Conservation (phyloP, 2,797 vertebrate genomes). For the Sciurus vulgaris region DNA sequence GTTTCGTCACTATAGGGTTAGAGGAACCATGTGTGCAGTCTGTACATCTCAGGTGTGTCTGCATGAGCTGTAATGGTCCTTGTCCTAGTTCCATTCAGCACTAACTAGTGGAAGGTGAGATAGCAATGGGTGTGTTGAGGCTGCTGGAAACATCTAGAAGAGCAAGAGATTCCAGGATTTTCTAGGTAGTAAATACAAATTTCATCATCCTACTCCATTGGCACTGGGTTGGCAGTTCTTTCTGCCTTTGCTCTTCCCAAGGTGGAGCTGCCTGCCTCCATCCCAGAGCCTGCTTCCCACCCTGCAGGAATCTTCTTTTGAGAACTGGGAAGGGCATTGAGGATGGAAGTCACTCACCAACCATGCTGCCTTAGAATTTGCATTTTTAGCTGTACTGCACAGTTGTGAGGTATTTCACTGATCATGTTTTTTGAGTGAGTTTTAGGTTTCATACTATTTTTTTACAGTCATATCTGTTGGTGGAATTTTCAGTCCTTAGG, state of each 20-base stretch:
- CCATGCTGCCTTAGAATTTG: neutral
- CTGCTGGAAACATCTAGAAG: neutral
- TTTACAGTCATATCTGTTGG: neutral
- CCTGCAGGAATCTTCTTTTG: neutral
- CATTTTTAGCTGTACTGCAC: neutral
- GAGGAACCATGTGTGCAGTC: neutral
- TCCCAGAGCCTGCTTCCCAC: no score
- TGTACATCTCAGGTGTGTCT: neutral
- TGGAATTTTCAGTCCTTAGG: neutral
- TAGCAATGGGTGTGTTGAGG: neutral
- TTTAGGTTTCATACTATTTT: neutral
- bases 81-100: neutral
- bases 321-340: neutral
- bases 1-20: fast-evolving
- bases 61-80: neutral
- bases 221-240: neutral
- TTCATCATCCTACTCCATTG: neutral
- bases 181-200: neutral
- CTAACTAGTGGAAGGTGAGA: neutral
- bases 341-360: neutral
- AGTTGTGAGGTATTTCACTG: neutral
- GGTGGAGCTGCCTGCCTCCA: fast-evolving
- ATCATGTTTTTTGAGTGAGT: neutral
- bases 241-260: neutral
- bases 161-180: neutral